Percentiles rank a stretch among this genome's conserved stretches.
phyloP scores from a whole-genome alignment of 1,140 invertebrate genomes.

The Euschistus heros region DNA sequence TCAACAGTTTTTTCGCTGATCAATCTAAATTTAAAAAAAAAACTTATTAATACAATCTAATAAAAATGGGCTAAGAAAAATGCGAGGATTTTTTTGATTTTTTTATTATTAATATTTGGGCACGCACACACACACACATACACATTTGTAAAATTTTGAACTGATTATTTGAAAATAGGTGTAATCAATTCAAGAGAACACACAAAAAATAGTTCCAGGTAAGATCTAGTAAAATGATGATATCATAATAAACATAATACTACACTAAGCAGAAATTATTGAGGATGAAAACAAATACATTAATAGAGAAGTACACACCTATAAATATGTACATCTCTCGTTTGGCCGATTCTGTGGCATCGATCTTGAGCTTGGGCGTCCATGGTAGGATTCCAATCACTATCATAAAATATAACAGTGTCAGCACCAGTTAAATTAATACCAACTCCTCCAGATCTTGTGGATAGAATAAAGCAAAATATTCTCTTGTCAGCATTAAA shows the following conservation, averaged over 20 bases:
- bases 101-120: neutral
- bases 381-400: constrained; percentile 99
- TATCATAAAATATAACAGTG: constrained; percentile 99
- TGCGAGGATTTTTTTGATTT: constrained; percentile 6
- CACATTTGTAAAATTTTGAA: too few species aligned
- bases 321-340: constrained; percentile 98
- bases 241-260: too few species aligned
- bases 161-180: too few species aligned
- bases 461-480: constrained; percentile 97
- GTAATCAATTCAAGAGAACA: too few species aligned
- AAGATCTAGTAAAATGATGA: too few species aligned
- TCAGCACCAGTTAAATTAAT: constrained; percentile 99
- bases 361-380: constrained; percentile 98
- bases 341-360: constrained; percentile 98
- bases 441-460: constrained; percentile 93
- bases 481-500: constrained; percentile 93
- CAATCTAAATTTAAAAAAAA: constrained; percentile 44
- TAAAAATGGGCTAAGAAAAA: too few species aligned
- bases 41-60: neutral
- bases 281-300: too few species aligned
- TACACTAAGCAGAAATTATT: too few species aligned
- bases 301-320: constrained; percentile 41
- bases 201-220: too few species aligned
- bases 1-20: constrained; percentile 96
- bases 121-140: too few species aligned